phyloP scores from a whole-genome alignment of 2,113 vertebrate genomes.

The Mesembrinibis cayennensis region DNA sequence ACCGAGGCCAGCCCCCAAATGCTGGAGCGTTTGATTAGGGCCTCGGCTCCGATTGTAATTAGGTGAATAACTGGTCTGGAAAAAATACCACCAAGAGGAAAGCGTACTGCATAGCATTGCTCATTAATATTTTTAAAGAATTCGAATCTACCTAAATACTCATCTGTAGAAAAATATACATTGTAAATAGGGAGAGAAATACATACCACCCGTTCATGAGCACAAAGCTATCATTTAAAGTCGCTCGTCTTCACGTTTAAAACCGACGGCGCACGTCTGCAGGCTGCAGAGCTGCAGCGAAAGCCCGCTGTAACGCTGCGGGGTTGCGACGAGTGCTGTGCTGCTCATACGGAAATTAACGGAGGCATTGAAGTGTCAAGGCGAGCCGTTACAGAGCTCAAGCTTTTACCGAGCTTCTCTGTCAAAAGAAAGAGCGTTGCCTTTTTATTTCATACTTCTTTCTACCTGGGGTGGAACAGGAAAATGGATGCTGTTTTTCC shows the following conservation, averaged over 20 bases:
- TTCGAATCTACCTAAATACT: not conserved
- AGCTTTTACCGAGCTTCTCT: not conserved
- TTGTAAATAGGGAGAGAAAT: not conserved
- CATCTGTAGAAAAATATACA: accelerated
- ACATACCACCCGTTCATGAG: accelerated
- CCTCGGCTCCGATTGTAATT: not conserved
- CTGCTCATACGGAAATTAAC: not conserved
- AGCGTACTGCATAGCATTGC: accelerated
- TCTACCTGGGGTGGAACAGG: not conserved
- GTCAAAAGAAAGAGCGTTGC: accelerated
- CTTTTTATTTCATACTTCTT: not conserved
- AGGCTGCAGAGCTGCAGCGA: not conserved
- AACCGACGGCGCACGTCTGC: accelerated
- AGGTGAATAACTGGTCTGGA: not conserved
- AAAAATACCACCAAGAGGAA: no score
- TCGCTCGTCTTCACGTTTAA: accelerated
- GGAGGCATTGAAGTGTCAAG: not conserved
- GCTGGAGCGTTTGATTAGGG: accelerated
- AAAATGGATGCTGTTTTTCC: not conserved
- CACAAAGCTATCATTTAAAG: not conserved
- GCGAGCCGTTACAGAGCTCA: not conserved
- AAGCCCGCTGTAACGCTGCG: accelerated
- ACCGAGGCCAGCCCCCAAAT: no score
- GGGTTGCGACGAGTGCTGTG: accelerated
- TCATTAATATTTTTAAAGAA: not conserved